These are phyloP conservation scores for Sebastes nivosus DNA, from an alignment of 2,797 vertebrate species.

Conservation along the genomic window DNA sequence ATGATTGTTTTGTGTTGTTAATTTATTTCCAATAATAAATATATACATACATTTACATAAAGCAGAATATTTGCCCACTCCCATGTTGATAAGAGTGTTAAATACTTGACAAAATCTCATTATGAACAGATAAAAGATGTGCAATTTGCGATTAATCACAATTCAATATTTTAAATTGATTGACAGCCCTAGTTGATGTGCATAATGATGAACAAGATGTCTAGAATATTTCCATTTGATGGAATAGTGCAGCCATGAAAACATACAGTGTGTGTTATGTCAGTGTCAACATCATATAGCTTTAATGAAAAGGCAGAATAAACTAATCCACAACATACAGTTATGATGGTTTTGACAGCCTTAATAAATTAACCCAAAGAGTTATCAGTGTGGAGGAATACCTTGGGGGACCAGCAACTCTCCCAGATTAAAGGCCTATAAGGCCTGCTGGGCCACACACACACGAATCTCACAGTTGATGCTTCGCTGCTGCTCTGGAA, in stretches of 20 bases:
- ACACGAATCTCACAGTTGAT: not conserved
- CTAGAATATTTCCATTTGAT: not conserved
- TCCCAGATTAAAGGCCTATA: not conserved
- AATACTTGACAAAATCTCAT: no score
- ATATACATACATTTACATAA: no score
- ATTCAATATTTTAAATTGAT: no score
- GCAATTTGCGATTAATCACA: no score
- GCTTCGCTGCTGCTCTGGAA: conserved; percentile 15
- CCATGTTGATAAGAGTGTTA: no score
- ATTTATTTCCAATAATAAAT: no score
- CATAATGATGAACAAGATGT: not conserved
- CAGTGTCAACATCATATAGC: not conserved
- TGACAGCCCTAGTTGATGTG: not conserved
- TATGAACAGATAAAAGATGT: no score
- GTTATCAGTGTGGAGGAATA: not conserved
- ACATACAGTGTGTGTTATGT: not conserved
- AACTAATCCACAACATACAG: not conserved
- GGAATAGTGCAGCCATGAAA: not conserved
- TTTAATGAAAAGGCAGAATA: not conserved
- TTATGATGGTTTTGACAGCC: not conserved
- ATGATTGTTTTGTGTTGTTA: no score
- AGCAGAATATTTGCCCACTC: no score
- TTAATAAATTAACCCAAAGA: not conserved
- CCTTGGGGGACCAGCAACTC: not conserved
- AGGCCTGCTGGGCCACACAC: not conserved